phyloP scores from a whole-genome alignment of 2,113 vertebrate genomes.

The Eulemur rufifrons region DNA sequence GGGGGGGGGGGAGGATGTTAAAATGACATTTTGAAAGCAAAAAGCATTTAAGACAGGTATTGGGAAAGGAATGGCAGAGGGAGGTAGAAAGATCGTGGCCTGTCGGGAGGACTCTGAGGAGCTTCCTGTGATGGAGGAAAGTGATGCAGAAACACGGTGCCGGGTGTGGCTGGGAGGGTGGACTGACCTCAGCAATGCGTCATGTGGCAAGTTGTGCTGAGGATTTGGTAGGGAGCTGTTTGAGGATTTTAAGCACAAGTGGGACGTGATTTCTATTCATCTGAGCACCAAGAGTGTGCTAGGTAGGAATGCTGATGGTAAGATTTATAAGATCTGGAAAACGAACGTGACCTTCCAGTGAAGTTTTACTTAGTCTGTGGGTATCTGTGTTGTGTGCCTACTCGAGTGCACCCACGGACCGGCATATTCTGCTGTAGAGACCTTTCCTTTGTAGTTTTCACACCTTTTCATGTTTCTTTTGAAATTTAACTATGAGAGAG shows the following conservation, averaged over 20 bases:
- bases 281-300: fast-evolving
- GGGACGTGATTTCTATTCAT: not conserved
- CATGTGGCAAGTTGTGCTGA: fast-evolving
- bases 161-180: not conserved
- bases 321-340: not conserved
- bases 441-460: not conserved
- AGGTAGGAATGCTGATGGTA: too few relatives aligned
- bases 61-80: not conserved
- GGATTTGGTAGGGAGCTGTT: fast-evolving
- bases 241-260: not conserved
- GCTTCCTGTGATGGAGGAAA: not conserved
- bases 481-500: not conserved
- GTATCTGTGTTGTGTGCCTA: fast-evolving
- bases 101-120: not conserved
- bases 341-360: not conserved
- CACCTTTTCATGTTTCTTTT: not conserved
- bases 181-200: too few relatives aligned
- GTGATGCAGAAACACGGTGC: not conserved
- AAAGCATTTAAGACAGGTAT: too few relatives aligned
- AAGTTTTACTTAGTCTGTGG: not conserved
- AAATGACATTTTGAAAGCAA: not conserved
- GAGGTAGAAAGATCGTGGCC: not conserved
- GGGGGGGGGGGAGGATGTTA: fast-evolving
- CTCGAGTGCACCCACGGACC: fast-evolving
- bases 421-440: fast-evolving